phyloP scores from a whole-genome alignment of 2,888 invertebrate species.

The Hermaeophaga mercurialis region DNA sequence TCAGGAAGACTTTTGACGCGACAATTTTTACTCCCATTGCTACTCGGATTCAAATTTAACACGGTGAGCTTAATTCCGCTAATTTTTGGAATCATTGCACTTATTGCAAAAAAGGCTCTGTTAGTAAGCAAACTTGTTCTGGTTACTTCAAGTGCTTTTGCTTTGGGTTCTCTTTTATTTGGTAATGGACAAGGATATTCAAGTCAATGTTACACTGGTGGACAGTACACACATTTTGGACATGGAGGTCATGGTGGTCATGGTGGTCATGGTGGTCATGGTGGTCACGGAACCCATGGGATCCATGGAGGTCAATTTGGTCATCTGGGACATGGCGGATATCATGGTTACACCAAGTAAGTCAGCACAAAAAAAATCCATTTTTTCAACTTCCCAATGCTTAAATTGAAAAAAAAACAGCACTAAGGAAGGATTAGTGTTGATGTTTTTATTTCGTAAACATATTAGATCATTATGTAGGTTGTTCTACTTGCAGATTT shows the following conservation, averaged over 20 bases:
- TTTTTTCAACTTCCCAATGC: too few species aligned
- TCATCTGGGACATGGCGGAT: conserved; percentile 6
- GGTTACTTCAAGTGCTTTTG: conserved; percentile 71
- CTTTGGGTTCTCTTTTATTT: conserved; percentile 59
- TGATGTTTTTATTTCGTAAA: not conserved
- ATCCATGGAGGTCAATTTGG: conserved; percentile 14
- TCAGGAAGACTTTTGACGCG: conserved; percentile 73
- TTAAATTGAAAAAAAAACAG: too few species aligned
- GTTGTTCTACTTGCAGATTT: conserved; percentile 18
- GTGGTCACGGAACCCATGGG: conserved; percentile 7
- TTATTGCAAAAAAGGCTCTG: conserved; percentile 79
- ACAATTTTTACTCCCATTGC: conserved; percentile 75
- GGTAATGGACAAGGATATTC: conserved; percentile 20
- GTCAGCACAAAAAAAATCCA: too few species aligned
- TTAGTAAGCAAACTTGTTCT: conserved; percentile 76
- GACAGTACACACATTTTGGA: conserved; percentile 26
- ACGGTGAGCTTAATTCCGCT: conserved; percentile 75
- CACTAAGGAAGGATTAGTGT: too few species aligned
- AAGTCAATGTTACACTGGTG: conserved; percentile 20
- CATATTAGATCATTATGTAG: too few species aligned
- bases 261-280: conserved; percentile 14
- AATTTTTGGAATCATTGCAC: conserved; percentile 70
- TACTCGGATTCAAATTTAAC: conserved; percentile 81
- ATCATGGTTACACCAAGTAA: conserved; percentile 20
- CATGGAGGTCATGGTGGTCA: conserved; percentile 10